These are phyloP conservation scores for Lophotriccus pileatus DNA, from an alignment of 2,797 vertebrate species.

Conservation along the genomic window DNA sequence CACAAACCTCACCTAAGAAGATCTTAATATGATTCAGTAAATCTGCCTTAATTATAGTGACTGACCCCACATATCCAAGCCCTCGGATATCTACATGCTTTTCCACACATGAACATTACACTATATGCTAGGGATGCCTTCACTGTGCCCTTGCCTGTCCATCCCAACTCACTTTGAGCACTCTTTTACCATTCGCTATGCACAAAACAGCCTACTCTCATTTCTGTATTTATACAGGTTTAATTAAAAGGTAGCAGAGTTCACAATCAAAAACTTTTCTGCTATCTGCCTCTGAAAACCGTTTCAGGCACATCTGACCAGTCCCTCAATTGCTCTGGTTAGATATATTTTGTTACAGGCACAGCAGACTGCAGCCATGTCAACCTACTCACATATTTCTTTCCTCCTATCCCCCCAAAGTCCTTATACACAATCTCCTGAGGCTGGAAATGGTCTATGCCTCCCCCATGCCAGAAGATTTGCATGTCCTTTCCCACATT, in stretches of 20 bases:
- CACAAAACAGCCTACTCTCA: neutral
- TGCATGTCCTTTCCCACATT: neutral
- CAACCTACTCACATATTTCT: neutral
- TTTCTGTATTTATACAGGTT: neutral
- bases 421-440: neutral
- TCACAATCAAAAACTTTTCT: neutral
- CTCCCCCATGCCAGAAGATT: neutral
- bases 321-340: neutral
- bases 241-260: neutral
- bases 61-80: neutral
- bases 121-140: neutral
- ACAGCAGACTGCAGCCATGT: neutral
- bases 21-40: neutral
- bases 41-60: neutral
- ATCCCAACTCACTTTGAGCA: neutral
- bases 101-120: neutral
- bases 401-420: neutral
- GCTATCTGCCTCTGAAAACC: neutral
- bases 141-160: neutral
- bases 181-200: neutral
- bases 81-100: rapidly evolving
- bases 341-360: neutral
- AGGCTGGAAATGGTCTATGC: neutral
- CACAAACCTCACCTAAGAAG: neutral
- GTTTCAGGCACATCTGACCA: neutral